These are phyloP conservation scores for Troides helena DNA, from an alignment of 2,888 invertebrate species.

Conservation along the genomic window DNA sequence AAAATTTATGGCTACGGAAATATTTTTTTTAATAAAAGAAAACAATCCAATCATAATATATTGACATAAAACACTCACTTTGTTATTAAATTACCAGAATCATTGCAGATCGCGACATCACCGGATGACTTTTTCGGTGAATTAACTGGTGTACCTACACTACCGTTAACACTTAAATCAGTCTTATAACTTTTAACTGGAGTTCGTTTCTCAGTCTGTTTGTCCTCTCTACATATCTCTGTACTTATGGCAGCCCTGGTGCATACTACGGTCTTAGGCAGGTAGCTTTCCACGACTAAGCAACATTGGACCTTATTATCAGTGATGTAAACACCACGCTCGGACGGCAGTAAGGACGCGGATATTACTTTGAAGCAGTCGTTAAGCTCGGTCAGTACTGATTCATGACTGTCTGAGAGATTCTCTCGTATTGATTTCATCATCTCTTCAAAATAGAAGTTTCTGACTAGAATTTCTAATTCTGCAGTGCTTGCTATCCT, in stretches of 20 bases:
- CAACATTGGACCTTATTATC: slow-evolving; percentile 69
- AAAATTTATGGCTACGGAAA: no score
- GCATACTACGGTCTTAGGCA: slow-evolving; percentile 84
- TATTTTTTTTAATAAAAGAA: no score
- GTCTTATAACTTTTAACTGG: slow-evolving; percentile 72
- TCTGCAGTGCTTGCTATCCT: slow-evolving; percentile 88
- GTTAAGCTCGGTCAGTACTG: slow-evolving; percentile 76
- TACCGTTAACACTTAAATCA: slow-evolving; percentile 70
- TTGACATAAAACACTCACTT: slow-evolving; percentile 55
- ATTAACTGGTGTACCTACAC: slow-evolving; percentile 53
- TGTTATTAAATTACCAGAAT: slow-evolving; percentile 57
- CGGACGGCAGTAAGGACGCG: slow-evolving; percentile 77
- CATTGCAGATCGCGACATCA: slow-evolving; percentile 45
- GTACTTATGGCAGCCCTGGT: slow-evolving; percentile 83
- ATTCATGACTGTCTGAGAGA: slow-evolving; percentile 63
- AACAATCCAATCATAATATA: background rate
- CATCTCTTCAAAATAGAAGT: slow-evolving; percentile 91
- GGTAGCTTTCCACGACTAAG: slow-evolving; percentile 64
- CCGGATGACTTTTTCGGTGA: slow-evolving; percentile 58
- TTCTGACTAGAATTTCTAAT: slow-evolving; percentile 86
- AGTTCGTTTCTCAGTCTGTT: slow-evolving; percentile 51
- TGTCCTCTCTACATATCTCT: slow-evolving; percentile 75
- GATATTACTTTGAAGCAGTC: slow-evolving; percentile 80
- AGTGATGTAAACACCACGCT: slow-evolving; percentile 73
- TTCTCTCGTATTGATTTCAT: slow-evolving; percentile 82